A percentile compares a stretch with the other conserved stretches of the same genome.
Conservation (phyloP, 2,888 invertebrate species). For the Diadegma fenestrale region DNA sequence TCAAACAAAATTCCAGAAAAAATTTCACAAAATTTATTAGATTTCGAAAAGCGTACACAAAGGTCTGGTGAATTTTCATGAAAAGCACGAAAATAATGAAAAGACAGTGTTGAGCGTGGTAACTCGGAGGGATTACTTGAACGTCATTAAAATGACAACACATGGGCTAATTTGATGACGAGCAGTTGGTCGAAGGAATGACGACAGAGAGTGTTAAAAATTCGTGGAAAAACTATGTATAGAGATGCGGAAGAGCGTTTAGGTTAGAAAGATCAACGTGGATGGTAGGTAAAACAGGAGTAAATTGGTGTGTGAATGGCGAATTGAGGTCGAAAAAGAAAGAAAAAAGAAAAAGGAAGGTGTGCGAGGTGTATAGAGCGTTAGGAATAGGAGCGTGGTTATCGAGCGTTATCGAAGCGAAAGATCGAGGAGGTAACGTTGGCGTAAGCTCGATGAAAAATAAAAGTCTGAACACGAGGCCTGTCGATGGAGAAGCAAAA, state of each 20-base stretch:
- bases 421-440: background rate
- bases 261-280: conserved; percentile 11
- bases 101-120: background rate
- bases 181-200: background rate
- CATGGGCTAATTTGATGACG: conserved; percentile 6
- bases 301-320: conserved; percentile 7
- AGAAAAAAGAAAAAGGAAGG: conserved; percentile 46
- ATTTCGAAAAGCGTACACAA: background rate
- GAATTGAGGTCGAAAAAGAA: conserved; percentile 62
- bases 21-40: background rate
- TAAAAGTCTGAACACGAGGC: conserved; percentile 6
- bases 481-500: conserved; percentile 20
- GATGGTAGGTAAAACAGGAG: conserved; percentile 6
- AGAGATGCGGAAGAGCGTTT: background rate
- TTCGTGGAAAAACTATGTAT: background rate
- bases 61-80: background rate
- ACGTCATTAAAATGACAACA: background rate
- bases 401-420: conserved; percentile 41
- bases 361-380: conserved; percentile 11
- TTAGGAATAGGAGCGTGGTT: conserved; percentile 41
- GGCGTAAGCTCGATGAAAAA: background rate
- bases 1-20: background rate
- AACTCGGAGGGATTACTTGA: background rate
- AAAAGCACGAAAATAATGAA: background rate
- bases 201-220: background rate